phyloP scores from a whole-genome alignment of 1,140 invertebrate genomes.

The Popillia japonica region DNA sequence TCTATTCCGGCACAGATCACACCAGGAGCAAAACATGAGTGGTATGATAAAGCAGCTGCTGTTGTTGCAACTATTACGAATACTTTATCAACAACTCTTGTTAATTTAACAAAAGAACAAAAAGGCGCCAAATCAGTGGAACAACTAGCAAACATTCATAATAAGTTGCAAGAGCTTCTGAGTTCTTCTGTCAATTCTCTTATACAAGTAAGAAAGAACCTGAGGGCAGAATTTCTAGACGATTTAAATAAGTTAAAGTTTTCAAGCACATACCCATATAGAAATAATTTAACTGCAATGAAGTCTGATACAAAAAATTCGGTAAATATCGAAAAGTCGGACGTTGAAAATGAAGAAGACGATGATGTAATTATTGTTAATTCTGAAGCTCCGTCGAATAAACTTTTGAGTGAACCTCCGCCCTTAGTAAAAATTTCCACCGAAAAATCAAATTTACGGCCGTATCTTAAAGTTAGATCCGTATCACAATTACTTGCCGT shows the following conservation, averaged over 20 bases:
- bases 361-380: constrained; percentile 55
- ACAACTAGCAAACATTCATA: constrained; percentile 54
- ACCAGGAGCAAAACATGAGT: constrained; percentile 54
- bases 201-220: constrained; percentile 56
- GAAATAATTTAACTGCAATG: background rate
- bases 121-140: constrained; percentile 50
- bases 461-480: constrained; percentile 50
- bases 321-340: background rate
- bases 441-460: background rate
- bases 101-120: constrained; percentile 46
- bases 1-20: constrained; percentile 30
- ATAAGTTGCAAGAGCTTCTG: constrained; percentile 56
- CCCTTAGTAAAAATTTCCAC: background rate
- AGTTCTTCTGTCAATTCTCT: constrained; percentile 57
- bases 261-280: constrained; percentile 13
- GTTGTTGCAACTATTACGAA: constrained; percentile 53
- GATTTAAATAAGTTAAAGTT: constrained; percentile 53
- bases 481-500: constrained; percentile 50
- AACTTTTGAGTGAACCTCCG: constrained; percentile 3
- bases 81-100: constrained; percentile 53
- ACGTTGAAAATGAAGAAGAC: constrained; percentile 43
- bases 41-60: constrained; percentile 56
- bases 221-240: constrained; percentile 54
- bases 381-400: constrained; percentile 18
- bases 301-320: background rate